Evolutionary conservation across 2,797 vertebrate genomes (phyloP).

Genomic region (Phalanger gymnotis): DNA sequence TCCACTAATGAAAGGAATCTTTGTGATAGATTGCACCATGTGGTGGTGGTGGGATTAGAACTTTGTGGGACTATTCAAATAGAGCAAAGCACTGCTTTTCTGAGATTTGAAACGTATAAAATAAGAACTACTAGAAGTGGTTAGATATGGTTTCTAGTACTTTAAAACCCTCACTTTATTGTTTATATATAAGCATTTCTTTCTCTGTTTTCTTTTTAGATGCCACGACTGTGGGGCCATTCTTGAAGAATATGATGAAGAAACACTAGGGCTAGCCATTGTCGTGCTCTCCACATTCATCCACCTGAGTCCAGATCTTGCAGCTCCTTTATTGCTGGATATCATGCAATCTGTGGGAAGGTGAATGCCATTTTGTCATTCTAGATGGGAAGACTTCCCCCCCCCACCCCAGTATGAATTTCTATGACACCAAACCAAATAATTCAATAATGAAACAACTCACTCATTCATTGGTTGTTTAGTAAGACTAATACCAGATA

Average conservation of each 20-base stretch:
- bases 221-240: constrained; percentile 98
- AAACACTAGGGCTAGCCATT: constrained; percentile 95
- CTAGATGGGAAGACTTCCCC: constrained; percentile 5
- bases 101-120: background rate
- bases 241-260: constrained; percentile 98
- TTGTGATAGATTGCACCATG: background rate
- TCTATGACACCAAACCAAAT: constrained; percentile 27
- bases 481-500: background rate
- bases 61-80: background rate
- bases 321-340: constrained; percentile 96
- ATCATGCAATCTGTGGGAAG: constrained; percentile 99
- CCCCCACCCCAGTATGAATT: background rate
- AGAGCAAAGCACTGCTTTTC: background rate
- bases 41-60: background rate
- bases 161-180: background rate
- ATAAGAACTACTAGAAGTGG: background rate
- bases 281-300: constrained; percentile 98
- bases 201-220: constrained; percentile 81
- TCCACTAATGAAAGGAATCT: background rate
- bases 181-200: background rate
- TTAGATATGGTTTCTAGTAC: background rate
- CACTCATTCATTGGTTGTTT: constrained; percentile 68
- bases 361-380: constrained; percentile 81
- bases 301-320: constrained; percentile 97
- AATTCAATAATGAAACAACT: constrained; percentile 72